Base-by-base conservation (phyloP, 2,888 invertebrate species). In the Leptarthrus brevirostris region DNA sequence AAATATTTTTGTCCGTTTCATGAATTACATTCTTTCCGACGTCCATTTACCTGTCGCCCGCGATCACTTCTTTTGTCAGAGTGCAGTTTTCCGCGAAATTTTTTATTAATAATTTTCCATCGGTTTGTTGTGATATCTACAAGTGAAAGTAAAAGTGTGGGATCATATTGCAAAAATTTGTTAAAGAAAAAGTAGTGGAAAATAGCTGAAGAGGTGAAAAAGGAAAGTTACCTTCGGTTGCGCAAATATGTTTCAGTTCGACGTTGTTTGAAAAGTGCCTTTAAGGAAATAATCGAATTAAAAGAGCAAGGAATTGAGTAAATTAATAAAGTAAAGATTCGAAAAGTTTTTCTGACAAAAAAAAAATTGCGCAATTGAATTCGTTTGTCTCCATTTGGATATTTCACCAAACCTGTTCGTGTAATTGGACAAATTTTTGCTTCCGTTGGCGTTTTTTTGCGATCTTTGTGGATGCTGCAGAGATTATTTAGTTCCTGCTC, bases 141-240 rank as follows among this genome's bases (percentile, higher is more conserved):
- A n/a, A 61, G 61, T 61, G 61, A 61, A 66, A 66, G 66, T 66
- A 49, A 66, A 66, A 66, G 66, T 66, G 66, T 66, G 44, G 49
- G 49, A 49, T 61, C 22, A 16, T 12, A 6, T 66, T 66, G 47
- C 8, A 6, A 22, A 61, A 34, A 40, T 66, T 18, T 47, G 18
- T 34, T 61, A 18, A 14, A 12, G 18, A 2, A 4, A 16, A 3
- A 12, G 16, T 12, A 26, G 47, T 24, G 26, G 49, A 66, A 66
- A 53, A 20, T 53, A 53, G n/a, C 5, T 20, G 53, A 53, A 53
- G 20, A 53, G 18, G 10, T 5, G 6, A 16, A 44, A 30, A 36
- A 66, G 47, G 66, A 49, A 66, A 66, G 66, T 49, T 49, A 30
- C n/a, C n/a, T 47, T 44, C 47, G 26, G 14, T 16, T 66, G 24